These are phyloP conservation scores for Scaptodrosophila latifasciaeformis DNA, from an alignment of 2,888 invertebrate genomes.

Conservation along the genomic window DNA sequence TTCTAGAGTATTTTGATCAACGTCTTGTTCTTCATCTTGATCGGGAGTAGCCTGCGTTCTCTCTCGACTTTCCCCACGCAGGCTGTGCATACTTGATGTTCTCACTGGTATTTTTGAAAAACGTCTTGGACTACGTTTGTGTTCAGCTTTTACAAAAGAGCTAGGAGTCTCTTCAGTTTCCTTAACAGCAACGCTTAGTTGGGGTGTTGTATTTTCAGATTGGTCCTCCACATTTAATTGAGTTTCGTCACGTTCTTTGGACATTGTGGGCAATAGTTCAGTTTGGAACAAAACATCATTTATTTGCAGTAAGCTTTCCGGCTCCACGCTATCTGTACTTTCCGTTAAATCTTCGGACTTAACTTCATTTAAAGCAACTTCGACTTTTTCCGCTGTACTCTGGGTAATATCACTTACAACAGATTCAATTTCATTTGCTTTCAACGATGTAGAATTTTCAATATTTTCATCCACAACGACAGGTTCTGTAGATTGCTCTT, in stretches of 20 bases:
- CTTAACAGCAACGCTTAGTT: no score
- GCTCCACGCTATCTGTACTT: neutral
- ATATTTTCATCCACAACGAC: no score
- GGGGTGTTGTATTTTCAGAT: neutral
- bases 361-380: neutral
- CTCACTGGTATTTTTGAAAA: slow-evolving; percentile 69
- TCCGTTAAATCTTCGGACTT: neutral
- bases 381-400: no score
- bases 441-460: no score
- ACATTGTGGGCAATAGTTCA: neutral
- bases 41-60: slow-evolving; percentile 22
- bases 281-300: neutral
- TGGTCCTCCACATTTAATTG: neutral
- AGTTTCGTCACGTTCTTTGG: neutral
- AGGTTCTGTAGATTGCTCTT: no score
- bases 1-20: no score
- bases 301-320: neutral
- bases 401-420: no score
- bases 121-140: slow-evolving; percentile 38
- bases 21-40: slow-evolving; percentile 2
- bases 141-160: neutral
- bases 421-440: no score
- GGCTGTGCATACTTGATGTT: slow-evolving; percentile 46
- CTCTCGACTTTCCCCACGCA: slow-evolving; percentile 44
- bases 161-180: neutral